Evolutionary conservation across 2,797 vertebrate genomes (phyloP), one percentile per base, ranked within the genome.

Genomic region (Protosalanx chinensis): DNA sequence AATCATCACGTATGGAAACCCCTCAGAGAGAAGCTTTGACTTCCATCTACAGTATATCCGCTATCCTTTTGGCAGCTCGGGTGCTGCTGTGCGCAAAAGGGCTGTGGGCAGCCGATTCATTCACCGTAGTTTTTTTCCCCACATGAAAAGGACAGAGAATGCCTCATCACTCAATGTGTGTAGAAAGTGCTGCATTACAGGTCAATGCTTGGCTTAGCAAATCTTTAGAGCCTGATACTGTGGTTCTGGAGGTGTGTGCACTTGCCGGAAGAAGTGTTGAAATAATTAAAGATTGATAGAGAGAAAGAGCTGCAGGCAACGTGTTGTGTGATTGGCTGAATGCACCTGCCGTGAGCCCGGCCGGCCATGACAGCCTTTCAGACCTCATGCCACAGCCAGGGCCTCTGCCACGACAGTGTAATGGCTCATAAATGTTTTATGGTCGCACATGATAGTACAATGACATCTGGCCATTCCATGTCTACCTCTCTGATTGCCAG

Each of bases 341-440:
- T 74, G 75, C 58, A 80, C 70, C 76, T 69, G 72, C 59, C 72
- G 61, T 74, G 37, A 32, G 29, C 23, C 29, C 60, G 5, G 37
- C 59, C 71, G 32, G 41, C 64, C 61, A 6, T 46, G 46, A 15
- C 32, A 75, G 68, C 71, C 67, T 80, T 71, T 81, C 76, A 76
- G 71, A 78, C 82, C 74, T 77, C 77, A 73, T 83, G 71, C 71
- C 75, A 70, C 53, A 72, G 72, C 73, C 70, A 60, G 70, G 67
- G 84, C 74, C 81, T 76, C 76, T 82, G 81, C 77, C 81, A 73
- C 61, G 59, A 68, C 64, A 65, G 72, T 71, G 77, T 84, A 87
- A 87, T 74, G 87, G 49, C 84, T 90, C 87, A 86, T 91, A 87
- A 89, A 92, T 84, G 82, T 88, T 90, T 90, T 86, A 89, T 84